These are phyloP conservation scores for Meandrusa payeni DNA, from an alignment of 2,888 invertebrate species.

Conservation along the genomic window DNA sequence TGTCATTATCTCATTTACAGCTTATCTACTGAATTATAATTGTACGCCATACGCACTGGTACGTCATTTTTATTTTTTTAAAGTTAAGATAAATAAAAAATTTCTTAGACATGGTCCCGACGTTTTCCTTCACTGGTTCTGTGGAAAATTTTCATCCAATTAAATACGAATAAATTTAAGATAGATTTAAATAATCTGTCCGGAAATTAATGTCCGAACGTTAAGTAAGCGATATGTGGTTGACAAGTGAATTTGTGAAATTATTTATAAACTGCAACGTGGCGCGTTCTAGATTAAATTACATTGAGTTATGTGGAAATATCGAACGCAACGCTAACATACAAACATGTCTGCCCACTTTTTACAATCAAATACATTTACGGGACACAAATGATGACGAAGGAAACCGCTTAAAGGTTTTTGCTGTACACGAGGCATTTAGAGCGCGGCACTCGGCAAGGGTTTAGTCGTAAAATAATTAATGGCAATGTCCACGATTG, in stretches of 20 bases:
- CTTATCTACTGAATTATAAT: no score
- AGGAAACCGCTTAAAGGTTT: slow-evolving; percentile 28
- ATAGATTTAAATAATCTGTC: slow-evolving; percentile 1
- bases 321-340: slow-evolving; percentile 8
- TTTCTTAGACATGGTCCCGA: no score
- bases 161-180: slow-evolving; percentile 2
- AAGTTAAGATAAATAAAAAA: no score
- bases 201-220: slow-evolving; percentile 11
- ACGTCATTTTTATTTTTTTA: no score
- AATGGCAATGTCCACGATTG: no score
- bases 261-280: slow-evolving; percentile 15
- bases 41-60: no score
- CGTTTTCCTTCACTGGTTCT: no score
- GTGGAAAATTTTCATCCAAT: no score
- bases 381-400: slow-evolving; percentile 20
- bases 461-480: no score
- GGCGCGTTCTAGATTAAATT: slow-evolving; percentile 22
- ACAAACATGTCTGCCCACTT: slow-evolving; percentile 14
- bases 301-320: slow-evolving; percentile 12
- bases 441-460: not conserved
- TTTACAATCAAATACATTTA: slow-evolving; percentile 19
- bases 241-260: slow-evolving; percentile 22
- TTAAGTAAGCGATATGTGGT: slow-evolving; percentile 14
- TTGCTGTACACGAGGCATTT: slow-evolving; percentile 4
- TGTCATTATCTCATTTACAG: no score